Base-by-base conservation (phyloP, 2,113 vertebrate species). In the Anarrhichthys ocellatus region DNA sequence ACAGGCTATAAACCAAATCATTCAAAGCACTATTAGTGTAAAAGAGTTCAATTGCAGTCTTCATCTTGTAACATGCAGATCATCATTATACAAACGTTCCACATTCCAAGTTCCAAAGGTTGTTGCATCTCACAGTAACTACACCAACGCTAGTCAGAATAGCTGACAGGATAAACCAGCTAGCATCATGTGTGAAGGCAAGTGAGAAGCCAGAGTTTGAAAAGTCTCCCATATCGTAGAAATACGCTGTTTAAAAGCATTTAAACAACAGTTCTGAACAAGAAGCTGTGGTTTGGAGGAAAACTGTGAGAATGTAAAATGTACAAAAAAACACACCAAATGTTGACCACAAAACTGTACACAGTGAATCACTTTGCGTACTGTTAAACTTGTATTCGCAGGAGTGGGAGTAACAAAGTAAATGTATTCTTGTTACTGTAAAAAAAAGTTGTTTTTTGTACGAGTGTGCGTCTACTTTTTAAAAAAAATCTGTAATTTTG, bases 11-110 rank as follows among this genome's bases (percentile, higher is more conserved):
- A 64, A 64, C 36, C 3, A n/a, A 75, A 52, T 40, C 58, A 80
- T 59, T 59, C 20, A 36, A 22, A 65, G n/a, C 9, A 42, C 13
- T 52, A 24, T 34, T 24, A 52, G 17, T 44, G 34, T 27, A 74
- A 74, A 69, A 63, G 4, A 40, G 20, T 65, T 22, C 36, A 65
- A 70, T 70, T 64, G 56, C 27, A 65, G 48, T 62, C 62, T 61
- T 10, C 32, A 34, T 66, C 44, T 69, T 40, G n/a, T 24, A 80
- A 71, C 9, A 64, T 70, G 38, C 17, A 56, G 46, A 52, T 13
- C 18, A 59, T 40, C 48, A 48, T 11, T 44, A 27, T n/a, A 56
- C 18, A 32, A 64, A 70, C 36, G 22, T 76, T 77, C n/a, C 38
- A 46, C 14, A 1, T 27, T 27, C 27, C 27, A 27, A 27, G 27